Base-by-base conservation (phyloP, 2,797 vertebrate species). In the Capromys pilorides region DNA sequence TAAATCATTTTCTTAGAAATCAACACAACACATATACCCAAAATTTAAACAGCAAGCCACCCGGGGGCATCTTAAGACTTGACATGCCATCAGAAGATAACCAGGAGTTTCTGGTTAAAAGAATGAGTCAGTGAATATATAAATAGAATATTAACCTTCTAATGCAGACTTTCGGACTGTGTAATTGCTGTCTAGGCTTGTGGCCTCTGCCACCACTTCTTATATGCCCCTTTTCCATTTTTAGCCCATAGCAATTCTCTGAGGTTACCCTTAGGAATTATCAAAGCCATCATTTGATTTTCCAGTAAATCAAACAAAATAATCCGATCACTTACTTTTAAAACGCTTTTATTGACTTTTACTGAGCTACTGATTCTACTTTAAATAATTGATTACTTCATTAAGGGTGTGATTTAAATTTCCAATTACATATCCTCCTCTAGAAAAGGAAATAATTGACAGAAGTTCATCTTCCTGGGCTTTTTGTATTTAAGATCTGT, bases 361-460 rank as follows among this genome's bases (percentile, higher is more conserved):
- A 80, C 4, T 89, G 36, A 79, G 5, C 14, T 86, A 39, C 13
- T 83, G 86, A 66, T 24, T 39, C 1, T 87, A 69, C 45, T 67
- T 9, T 49, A 79, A 95, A 86, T 94, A 93, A 93, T 49, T 83
- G 13, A 90, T 77, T 59, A 21, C 21, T 80, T 54, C 54, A 61
- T 36, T 85, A 28, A 91, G 61, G 8, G 7, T 33, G 49, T 8
- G n/a, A 75, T 85, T 31, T 84, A 93, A 90, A 90, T 80, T 67
- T 66, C 78, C 33, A 67, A 39, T 88, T 64, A 88, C 10, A n/a
- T 75, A 33, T 19, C 49, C 57, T 59, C 26, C 6, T 31, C 12
- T 83, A 75, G 64, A 86, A 14, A 41, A 45, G 36, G 28, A 86
- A 71, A 1, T 26, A 84, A 96, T 8, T 69, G n/a, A 13, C 31